phyloP scores from a whole-genome alignment of 2,888 invertebrate genomes.

The Limnephilus lunatus region DNA sequence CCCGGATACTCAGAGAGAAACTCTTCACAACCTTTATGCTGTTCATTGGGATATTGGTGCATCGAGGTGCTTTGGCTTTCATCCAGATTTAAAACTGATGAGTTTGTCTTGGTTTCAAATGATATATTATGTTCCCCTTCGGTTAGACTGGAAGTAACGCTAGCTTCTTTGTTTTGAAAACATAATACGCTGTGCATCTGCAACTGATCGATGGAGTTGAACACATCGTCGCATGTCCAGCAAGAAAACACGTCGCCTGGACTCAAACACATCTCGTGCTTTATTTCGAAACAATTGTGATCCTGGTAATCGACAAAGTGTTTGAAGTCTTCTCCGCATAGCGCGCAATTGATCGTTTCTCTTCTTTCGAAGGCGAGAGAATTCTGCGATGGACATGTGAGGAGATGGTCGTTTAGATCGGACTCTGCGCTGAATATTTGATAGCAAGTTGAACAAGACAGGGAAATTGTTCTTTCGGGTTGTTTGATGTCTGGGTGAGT shows the following conservation, averaged over 20 bases:
- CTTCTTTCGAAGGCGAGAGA: neutral
- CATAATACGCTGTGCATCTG: slow-evolving; percentile 6
- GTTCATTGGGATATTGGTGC: neutral
- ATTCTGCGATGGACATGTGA: neutral
- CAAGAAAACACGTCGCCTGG: neutral
- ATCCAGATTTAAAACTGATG: neutral
- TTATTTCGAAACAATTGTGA: slow-evolving; percentile 17
- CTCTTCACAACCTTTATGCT: neutral
- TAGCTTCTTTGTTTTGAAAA: neutral
- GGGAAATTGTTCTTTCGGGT: neutral
- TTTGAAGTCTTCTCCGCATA: neutral
- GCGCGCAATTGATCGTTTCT: neutral
- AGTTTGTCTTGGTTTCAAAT: neutral
- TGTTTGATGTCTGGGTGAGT: neutral
- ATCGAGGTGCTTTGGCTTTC: neutral
- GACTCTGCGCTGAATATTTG: neutral
- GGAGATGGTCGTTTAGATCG: neutral
- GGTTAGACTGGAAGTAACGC: neutral
- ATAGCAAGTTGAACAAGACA: neutral
- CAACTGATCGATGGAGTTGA: slow-evolving; percentile 9
- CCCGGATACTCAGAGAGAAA: neutral
- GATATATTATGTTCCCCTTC: slow-evolving; percentile 1
- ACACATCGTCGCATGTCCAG: neutral
- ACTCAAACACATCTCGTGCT: slow-evolving; percentile 3
- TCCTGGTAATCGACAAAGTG: neutral